phyloP scores from a whole-genome alignment of 1,140 invertebrate genomes.

The Radopholus similis region DNA sequence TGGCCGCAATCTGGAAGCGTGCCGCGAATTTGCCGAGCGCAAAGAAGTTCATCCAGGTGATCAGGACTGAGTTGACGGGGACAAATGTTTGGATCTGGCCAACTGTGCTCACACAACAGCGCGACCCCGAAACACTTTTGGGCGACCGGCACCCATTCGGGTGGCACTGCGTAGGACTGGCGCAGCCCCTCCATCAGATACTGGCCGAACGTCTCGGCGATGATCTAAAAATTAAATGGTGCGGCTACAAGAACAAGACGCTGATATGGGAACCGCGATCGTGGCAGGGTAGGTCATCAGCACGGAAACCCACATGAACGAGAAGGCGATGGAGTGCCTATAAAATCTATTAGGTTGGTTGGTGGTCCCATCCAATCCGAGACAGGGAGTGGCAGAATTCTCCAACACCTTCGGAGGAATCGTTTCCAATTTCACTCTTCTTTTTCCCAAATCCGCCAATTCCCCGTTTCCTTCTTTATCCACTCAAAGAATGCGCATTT shows the following conservation, averaged over 20 bases:
- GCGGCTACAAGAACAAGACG: too few species aligned
- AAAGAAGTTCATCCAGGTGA: slow-evolving; percentile 60
- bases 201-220: slow-evolving; percentile 58
- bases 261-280: too few species aligned
- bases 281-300: slow-evolving; percentile 60
- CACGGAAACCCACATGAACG: slow-evolving; percentile 59
- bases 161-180: slow-evolving; percentile 48
- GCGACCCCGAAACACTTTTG: slow-evolving; percentile 59
- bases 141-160: slow-evolving; percentile 33
- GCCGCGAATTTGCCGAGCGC: slow-evolving; percentile 54
- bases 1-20: slow-evolving; percentile 57
- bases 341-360: too few species aligned
- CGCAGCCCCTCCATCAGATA: slow-evolving; percentile 53
- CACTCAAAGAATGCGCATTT: too few species aligned
- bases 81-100: slow-evolving; percentile 1
- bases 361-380: too few species aligned
- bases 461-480: too few species aligned
- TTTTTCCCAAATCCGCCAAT: too few species aligned
- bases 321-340: slow-evolving; percentile 45
- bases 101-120: slow-evolving; percentile 45
- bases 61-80: slow-evolving; percentile 38
- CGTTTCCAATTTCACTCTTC: too few species aligned
- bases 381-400: too few species aligned
- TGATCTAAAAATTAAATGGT: too few species aligned
- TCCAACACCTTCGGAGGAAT: too few species aligned